Percentiles rank a stretch among this genome's conserved stretches.
Conservation (phyloP, 2,113 vertebrate species). For the Dromas ardeola region DNA sequence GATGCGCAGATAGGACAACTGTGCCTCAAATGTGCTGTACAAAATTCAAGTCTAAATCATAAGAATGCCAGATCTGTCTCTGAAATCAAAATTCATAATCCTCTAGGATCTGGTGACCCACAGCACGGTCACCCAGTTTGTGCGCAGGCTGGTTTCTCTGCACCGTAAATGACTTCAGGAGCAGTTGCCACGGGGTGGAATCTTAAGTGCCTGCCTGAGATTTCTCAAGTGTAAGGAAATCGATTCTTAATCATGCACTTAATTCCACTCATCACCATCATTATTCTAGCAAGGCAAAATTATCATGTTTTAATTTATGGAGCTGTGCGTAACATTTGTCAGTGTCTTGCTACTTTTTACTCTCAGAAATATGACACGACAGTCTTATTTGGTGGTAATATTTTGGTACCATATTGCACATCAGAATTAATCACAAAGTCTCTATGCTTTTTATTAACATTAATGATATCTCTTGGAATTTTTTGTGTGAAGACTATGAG, state of each 20-base stretch:
- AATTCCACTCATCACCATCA: neutral
- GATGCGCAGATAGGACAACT: neutral
- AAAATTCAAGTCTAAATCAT: neutral
- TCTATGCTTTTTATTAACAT: neutral
- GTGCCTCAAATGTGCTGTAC: neutral
- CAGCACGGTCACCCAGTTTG: neutral
- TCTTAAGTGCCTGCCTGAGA: neutral
- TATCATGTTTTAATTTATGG: neutral
- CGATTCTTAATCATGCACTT: slow-evolving; percentile 15
- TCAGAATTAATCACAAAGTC: neutral
- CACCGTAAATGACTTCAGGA: neutral
- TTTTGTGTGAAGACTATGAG: neutral
- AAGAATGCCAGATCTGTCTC: neutral
- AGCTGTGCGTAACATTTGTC: neutral
- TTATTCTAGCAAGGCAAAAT: neutral
- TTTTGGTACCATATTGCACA: neutral
- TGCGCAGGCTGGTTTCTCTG: neutral
- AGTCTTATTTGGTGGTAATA: neutral
- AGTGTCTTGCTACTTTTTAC: neutral
- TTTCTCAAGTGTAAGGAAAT: neutral
- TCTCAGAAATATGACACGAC: neutral
- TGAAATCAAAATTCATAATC: neutral
- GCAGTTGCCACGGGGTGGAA: neutral
- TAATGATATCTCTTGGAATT: neutral
- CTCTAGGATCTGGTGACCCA: neutral